Percentiles rank a stretch among this genome's conserved stretches.
phyloP scores from a whole-genome alignment of 2,888 invertebrate genomes.

The Shargacucullia verbasci region DNA sequence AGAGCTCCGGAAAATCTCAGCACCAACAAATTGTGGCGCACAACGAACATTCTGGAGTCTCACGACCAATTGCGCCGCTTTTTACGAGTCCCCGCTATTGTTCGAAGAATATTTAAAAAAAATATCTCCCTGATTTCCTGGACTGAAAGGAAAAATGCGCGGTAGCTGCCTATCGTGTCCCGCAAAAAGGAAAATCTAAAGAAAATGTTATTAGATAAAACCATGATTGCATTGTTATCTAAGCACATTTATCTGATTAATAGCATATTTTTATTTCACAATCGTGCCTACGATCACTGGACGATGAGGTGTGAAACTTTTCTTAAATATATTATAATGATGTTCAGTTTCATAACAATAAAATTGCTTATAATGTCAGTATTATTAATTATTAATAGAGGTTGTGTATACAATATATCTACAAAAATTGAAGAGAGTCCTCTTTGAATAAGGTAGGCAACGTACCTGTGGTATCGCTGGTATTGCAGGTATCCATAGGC shows the following conservation, averaged over 20 bases:
- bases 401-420: no score
- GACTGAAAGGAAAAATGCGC: constrained; percentile 45
- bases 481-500: no score
- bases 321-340: neutral
- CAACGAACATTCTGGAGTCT: constrained; percentile 63
- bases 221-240: constrained; percentile 8
- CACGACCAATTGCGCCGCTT: constrained; percentile 68
- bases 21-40: constrained; percentile 64
- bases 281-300: no score
- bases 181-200: constrained; percentile 23
- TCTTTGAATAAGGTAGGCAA: no score
- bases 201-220: constrained; percentile 2
- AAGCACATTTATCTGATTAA: no score
- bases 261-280: no score
- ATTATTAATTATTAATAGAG: no score
- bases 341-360: neutral
- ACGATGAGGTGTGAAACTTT: no score
- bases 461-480: no score
- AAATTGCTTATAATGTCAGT: neutral
- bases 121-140: constrained; percentile 55
- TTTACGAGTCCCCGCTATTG: constrained; percentile 67
- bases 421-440: no score
- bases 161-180: constrained; percentile 36
- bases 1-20: constrained; percentile 62
- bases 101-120: constrained; percentile 63